These are phyloP conservation scores for Bathynomus jamesi DNA, from an alignment of 1,140 invertebrate species.

Conservation along the genomic window DNA sequence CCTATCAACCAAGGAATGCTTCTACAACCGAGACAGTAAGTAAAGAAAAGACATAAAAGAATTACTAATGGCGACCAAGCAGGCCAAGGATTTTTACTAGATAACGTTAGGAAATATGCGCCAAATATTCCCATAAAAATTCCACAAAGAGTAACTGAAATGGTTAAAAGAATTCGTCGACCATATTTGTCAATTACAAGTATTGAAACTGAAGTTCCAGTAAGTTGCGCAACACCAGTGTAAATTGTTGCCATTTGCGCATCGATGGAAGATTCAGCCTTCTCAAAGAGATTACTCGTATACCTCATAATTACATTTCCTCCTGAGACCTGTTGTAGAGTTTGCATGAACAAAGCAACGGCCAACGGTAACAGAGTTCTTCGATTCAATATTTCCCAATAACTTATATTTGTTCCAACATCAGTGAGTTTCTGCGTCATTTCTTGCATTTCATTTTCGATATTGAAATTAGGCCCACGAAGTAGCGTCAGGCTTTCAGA, in stretches of 20 bases:
- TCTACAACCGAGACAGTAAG: constrained; percentile 25
- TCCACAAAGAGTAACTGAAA: background rate
- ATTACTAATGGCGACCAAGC: constrained; percentile 16
- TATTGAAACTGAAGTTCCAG: constrained; percentile 10
- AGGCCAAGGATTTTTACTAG: constrained; percentile 8
- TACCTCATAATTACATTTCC: constrained; percentile 28
- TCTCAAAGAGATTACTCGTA: constrained; percentile 18
- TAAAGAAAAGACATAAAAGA: constrained; percentile 4
- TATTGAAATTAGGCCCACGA: constrained; percentile 14
- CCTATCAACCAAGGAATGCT: constrained; percentile 17
- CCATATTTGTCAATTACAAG: constrained; percentile 13
- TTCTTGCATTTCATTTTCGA: constrained; percentile 5
- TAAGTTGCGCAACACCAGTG: constrained; percentile 18
- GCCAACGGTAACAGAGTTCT: constrained; percentile 20
- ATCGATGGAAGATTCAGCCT: constrained; percentile 8
- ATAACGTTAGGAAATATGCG: background rate
- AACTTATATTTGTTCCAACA: constrained; percentile 14
- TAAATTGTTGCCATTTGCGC: constrained; percentile 13
- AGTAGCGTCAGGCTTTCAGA: constrained; percentile 7
- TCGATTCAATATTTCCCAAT: constrained; percentile 13
- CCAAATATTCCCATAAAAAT: background rate
- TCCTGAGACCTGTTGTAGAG: constrained; percentile 20
- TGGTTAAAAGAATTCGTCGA: constrained; percentile 14
- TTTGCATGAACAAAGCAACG: constrained; percentile 19
- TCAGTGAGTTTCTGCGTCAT: constrained; percentile 18